Evolutionary conservation across 1,140 invertebrate species (phyloP), one percentile per base, ranked within the genome.

Genomic region (Trachymyrmex cornetzi): DNA sequence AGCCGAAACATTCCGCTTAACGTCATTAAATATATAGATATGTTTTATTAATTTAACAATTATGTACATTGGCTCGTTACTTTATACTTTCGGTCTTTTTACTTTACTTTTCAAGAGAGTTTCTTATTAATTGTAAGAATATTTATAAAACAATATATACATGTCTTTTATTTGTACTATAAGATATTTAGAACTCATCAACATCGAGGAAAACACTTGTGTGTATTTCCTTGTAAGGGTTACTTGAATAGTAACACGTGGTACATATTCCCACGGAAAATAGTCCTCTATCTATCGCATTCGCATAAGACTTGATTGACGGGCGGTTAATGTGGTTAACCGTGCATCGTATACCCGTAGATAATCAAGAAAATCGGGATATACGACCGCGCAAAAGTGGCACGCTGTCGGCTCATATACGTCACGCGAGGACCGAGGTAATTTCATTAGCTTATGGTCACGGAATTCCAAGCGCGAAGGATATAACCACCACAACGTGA

Each of bases 371-470:
- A 79, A 85, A 79, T 67, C 38, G 44, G 22, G 22, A 57, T 50
- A 44, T 69, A 81, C 53, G 50, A 11, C 27, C 48, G 55, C 53
- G 64, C 53, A 50, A 72, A 72, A 59, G 67, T 59, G 57, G 79
- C 44, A 61, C 19, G 16, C 34, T n/a, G 48, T 63, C 67, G 34
- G 34, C 34, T 79, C 12, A 44, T 66, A 82, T 64, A 48, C 48
- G 67, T 61, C 85, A 82, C 66, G 66, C 77, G 57, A 87, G 63
- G 30, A 82, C 69, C 53, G 30, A 55, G 69, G 55, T 85, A 87
- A 87, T 87, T 87, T 87, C 86, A 87, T 87, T 85, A 87, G 81
- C 53, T 84, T 75, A 67, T 59, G 53, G 44, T 72, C 66, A 87
- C 48, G 79, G 69, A 87, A 87, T 87, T 87, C 80, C 59, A 66